Evolutionary conservation across 2,797 vertebrate species (phyloP).

Genomic region (Acridotheres tristis): DNA sequence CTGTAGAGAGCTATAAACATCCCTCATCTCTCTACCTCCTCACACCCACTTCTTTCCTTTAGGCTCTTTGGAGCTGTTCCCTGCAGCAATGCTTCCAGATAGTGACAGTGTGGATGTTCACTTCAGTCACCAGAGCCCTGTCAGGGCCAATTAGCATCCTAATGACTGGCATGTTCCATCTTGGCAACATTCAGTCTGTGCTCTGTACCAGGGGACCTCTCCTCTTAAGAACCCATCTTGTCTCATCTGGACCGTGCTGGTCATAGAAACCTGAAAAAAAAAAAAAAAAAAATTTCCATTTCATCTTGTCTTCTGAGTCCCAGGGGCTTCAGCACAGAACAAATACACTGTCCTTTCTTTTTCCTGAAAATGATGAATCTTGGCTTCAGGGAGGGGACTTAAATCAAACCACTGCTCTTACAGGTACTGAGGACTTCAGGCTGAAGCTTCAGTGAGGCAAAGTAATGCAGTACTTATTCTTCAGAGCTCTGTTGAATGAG

Average conservation of each 20-base stretch:
- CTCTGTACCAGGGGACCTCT: background rate
- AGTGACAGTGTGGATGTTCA: slow-evolving; percentile 32
- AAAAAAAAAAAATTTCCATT: background rate
- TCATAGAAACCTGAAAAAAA: background rate
- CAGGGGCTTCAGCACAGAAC: slow-evolving; percentile 26
- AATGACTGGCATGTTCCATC: slow-evolving; percentile 59
- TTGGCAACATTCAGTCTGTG: background rate
- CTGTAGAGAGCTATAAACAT: slow-evolving; percentile 37
- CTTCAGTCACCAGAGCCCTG: slow-evolving; percentile 52
- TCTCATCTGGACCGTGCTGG: background rate
- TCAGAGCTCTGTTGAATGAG: background rate
- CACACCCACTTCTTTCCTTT: slow-evolving; percentile 33
- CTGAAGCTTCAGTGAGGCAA: background rate
- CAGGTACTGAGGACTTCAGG: background rate
- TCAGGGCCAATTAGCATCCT: slow-evolving; percentile 65
- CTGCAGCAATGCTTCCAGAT: slow-evolving; percentile 61
- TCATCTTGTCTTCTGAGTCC: slow-evolving; percentile 25
- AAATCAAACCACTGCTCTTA: background rate
- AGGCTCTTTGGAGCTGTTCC: slow-evolving; percentile 48
- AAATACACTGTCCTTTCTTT: background rate
- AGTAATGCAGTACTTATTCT: background rate
- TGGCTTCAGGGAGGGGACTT: background rate
- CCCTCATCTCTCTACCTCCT: background rate
- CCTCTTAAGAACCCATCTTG: slow-evolving; percentile 25
- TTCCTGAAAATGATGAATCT: background rate